Evolutionary conservation across 2,888 invertebrate species (phyloP), one percentile per base, ranked within the genome.

Genomic region (Sinotaia quadrata): DNA sequence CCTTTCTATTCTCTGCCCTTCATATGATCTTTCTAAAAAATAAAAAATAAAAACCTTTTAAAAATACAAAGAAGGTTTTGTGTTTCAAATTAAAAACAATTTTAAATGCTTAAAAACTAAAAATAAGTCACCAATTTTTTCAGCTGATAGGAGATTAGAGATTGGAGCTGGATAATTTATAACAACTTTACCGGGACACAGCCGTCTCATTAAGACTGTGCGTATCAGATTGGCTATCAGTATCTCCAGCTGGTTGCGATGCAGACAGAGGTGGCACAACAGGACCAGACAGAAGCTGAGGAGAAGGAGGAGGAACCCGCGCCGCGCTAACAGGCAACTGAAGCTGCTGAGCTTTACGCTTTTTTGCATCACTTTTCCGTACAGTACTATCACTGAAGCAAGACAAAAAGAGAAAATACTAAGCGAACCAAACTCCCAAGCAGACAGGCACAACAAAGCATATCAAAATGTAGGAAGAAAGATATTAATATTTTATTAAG

Each of bases 331-430:
- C 66, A 37, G 71, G 68, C 51, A 70, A 58, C 65, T 80, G 80
- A 51, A 70, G 60, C 65, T 80, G 80, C 67, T 75, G 77, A 27
- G 80, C 81, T 67, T 76, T 79, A 60, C 80, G 70, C 71, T 83
- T 84, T 74, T 82, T 81, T 15, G 82, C 78, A 73, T 83, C 81
- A 75, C 81, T 84, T 78, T 85, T 85, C 78, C 80, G 78, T 37
- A 86, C 85, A n/a, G 85, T 86, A 74, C 82, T 81, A 71, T 84
- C 85, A 63, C 85, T 85, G 77, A 24, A 5, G 41, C 41, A 57
- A 2, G 33, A 21, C 21, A 33, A 56, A 27, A 33, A 15, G 51
- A 47, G 49, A 49, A 33, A 47, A 47, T 47, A 47, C 47, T 21
- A 47, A 24, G 21, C 24, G 47, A 24, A 18, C 18, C 47, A n/a